Evolutionary conservation across 2,113 vertebrate species (phyloP), one percentile per base, ranked within the genome.

Genomic region (Rhynchopsitta pachyrhyncha): DNA sequence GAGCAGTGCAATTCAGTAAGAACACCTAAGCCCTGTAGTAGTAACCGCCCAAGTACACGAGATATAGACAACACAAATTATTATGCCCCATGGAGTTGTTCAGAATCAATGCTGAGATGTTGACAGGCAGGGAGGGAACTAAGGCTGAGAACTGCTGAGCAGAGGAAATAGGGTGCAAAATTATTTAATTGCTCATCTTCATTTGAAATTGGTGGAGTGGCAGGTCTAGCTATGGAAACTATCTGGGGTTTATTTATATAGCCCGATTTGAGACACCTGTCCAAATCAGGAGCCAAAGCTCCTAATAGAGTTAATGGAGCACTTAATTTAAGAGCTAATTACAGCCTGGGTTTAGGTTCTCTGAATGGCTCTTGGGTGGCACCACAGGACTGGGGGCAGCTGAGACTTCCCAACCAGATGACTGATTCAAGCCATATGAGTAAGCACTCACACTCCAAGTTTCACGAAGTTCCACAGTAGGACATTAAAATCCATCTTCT

Each of bases 251-350:
- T 92, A 88, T 96, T 94, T 95, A 76, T 73, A 46, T 22, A 74
- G 71, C 24, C 25, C 0, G 0, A 11, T 86, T 88, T 71, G 77
- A 89, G 52, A 68, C 88, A 91, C 77, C 42, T 91, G 69, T 93
- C 91, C 84, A 86, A 94, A 88, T 88, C 41, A 74, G 85, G 25
- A 97, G 80, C 49, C 55, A 75, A 78, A 68, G 69, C 27, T 86
- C 69, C 81, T 78, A 55, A 60, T 3, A 42, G 55, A 53, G 64
- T 82, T 92, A 88, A 86, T 47, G n/a, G 77, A 88, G 60, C 86
- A 75, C 86, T 94, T 86, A 29, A 29, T 20, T 83, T 96, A 91
- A 92, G 82, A 91, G 60, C 76, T 94, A 88, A 92, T 93, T 81
- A 39, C 50, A 78, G 55, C 41, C 31, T 63, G 76, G 13, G 6